phyloP scores from a whole-genome alignment of 2,113 vertebrate genomes.

The Ciconia boyciana region DNA sequence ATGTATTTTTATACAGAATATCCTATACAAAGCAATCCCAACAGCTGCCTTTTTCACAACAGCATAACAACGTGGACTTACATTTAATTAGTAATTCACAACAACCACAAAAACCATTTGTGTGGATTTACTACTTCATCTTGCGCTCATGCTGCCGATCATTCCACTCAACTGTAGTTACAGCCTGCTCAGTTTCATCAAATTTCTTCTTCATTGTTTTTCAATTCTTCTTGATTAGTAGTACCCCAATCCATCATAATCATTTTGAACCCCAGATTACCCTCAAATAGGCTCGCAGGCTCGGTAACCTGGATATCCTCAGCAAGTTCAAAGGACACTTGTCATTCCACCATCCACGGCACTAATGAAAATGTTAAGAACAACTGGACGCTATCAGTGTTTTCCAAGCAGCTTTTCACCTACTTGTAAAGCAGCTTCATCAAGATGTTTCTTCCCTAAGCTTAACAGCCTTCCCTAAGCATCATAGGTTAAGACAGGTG shows the following conservation, averaged over 20 bases:
- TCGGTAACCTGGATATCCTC: neutral
- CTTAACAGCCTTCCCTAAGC: neutral
- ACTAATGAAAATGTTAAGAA: neutral
- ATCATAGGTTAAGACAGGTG: accelerated
- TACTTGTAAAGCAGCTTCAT: neutral
- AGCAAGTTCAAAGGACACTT: neutral
- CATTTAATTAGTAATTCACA: neutral
- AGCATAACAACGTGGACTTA: neutral
- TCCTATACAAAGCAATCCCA: neutral
- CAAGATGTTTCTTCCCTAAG: neutral
- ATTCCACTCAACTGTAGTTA: neutral
- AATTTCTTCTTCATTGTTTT: neutral
- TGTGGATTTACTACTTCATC: neutral
- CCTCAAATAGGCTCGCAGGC: neutral
- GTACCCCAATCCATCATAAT: neutral
- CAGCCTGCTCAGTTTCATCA: neutral
- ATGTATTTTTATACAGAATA: neutral
- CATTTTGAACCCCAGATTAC: neutral
- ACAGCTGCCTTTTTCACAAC: neutral
- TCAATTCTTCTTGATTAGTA: neutral
- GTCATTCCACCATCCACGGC: neutral
- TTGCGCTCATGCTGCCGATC: neutral
- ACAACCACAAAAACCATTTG: neutral
- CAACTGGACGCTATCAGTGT: accelerated
- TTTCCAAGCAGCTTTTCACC: neutral